phyloP scores from a whole-genome alignment of 2,888 invertebrate species.

The Lamellibrachia columna region DNA sequence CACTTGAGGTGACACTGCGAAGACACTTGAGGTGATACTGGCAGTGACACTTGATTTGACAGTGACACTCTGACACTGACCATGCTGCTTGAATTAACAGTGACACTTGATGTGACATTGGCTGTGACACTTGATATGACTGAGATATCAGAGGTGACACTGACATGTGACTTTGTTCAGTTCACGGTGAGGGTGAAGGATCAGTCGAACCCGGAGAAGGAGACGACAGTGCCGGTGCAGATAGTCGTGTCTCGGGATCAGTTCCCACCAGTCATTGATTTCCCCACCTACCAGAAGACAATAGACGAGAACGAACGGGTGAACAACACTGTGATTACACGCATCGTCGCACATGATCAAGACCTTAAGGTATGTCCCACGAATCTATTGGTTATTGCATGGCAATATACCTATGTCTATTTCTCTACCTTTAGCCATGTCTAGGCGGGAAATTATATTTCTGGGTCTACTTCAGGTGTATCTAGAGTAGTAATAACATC shows the following conservation, averaged over 20 bases:
- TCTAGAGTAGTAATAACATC: no score
- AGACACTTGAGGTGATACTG: no score
- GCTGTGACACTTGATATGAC: background rate
- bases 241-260: conserved; percentile 51
- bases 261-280: conserved; percentile 47
- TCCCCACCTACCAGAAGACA: conserved; percentile 35
- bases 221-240: conserved; percentile 48
- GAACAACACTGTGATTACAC: conserved; percentile 34
- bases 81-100: no score
- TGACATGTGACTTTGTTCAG: no score
- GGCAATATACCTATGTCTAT: background rate
- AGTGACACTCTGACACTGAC: background rate
- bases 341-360: conserved; percentile 36
- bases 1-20: no score
- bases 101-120: background rate
- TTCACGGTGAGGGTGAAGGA: conserved; percentile 45
- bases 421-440: background rate
- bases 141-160: no score
- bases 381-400: background rate
- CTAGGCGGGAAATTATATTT: background rate
- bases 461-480: no score
- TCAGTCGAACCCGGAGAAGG: conserved; percentile 49
- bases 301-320: conserved; percentile 48
- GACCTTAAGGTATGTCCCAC: conserved; percentile 37
- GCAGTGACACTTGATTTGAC: no score